A percentile compares a stretch with the other conserved stretches of the same genome.
Evolutionary conservation across 2,888 invertebrate genomes (phyloP).

Genomic region (Deilephila elpenor): DNA sequence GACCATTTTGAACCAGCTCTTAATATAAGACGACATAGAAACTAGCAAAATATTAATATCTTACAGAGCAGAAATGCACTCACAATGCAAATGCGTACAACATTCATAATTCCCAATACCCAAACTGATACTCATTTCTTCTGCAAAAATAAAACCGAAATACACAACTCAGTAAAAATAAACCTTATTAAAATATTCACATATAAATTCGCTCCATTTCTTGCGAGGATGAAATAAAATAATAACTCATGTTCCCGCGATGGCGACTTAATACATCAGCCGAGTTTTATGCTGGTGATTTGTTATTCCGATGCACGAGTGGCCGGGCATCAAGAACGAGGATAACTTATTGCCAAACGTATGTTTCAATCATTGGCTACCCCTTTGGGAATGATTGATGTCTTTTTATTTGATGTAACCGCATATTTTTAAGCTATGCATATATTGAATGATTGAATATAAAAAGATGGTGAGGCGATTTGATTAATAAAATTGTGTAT

Average conservation of each 20-base stretch:
- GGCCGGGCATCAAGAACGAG: neutral
- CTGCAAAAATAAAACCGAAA: too few relatives aligned
- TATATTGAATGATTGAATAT: too few relatives aligned
- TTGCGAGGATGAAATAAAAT: constrained; percentile 2
- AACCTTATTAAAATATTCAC: neutral
- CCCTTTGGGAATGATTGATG: constrained; percentile 5
- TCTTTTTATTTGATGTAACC: neutral
- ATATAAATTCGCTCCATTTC: neutral
- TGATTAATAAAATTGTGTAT: too few relatives aligned
- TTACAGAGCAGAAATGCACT: too few relatives aligned
- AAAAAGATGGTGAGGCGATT: too few relatives aligned
- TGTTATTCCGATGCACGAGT: constrained; percentile 3
- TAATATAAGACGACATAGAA: too few relatives aligned
- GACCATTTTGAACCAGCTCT: too few relatives aligned
- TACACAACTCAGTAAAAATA: neutral
- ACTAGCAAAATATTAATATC: too few relatives aligned
- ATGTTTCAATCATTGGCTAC: neutral
- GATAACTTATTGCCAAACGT: constrained; percentile 13
- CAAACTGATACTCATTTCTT: too few relatives aligned
- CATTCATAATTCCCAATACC: too few relatives aligned
- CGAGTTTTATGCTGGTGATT: neutral
- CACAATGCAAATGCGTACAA: too few relatives aligned
- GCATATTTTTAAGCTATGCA: neutral
- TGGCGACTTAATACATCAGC: constrained; percentile 6
- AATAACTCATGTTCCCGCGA: constrained; percentile 1